Evolutionary conservation across 2,113 vertebrate species (phyloP).

Genomic region (Heterotis niloticus): DNA sequence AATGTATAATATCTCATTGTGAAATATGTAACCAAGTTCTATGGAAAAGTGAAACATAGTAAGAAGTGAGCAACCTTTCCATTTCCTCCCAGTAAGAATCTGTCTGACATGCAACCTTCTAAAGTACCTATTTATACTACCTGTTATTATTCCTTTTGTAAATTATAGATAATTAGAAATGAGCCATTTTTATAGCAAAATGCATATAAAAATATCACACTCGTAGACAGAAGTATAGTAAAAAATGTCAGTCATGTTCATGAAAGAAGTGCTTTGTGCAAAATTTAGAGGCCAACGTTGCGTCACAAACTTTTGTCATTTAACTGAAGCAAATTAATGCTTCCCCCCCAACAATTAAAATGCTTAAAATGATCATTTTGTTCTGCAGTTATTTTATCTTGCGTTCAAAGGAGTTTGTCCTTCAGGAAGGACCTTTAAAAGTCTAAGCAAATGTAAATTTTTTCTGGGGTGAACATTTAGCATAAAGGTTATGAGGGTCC

Average conservation of each 20-base stretch:
- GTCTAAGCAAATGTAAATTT: constrained; percentile 15
- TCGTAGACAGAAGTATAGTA: too few species aligned
- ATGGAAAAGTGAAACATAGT: background rate
- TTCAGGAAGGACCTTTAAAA: constrained; percentile 6
- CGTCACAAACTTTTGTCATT: background rate
- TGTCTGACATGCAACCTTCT: background rate
- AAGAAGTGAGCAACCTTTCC: background rate
- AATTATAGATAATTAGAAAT: background rate
- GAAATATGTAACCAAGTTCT: constrained; percentile 4
- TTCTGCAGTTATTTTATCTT: background rate
- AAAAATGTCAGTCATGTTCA: background rate
- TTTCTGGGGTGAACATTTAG: background rate
- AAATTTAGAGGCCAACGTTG: background rate
- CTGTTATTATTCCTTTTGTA: background rate
- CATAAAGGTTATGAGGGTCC: constrained; percentile 1
- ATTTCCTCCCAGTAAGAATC: background rate
- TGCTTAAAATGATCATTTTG: background rate
- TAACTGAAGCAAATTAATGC: background rate
- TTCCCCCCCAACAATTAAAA: background rate
- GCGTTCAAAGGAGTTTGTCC: constrained; percentile 12
- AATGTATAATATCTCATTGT: constrained; percentile 1
- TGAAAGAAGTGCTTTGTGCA: background rate
- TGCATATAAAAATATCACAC: background rate
- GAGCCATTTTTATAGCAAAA: background rate
- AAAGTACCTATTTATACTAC: background rate